phyloP scores from a whole-genome alignment of 2,113 vertebrate species.

The Telmatochromis sp. region DNA sequence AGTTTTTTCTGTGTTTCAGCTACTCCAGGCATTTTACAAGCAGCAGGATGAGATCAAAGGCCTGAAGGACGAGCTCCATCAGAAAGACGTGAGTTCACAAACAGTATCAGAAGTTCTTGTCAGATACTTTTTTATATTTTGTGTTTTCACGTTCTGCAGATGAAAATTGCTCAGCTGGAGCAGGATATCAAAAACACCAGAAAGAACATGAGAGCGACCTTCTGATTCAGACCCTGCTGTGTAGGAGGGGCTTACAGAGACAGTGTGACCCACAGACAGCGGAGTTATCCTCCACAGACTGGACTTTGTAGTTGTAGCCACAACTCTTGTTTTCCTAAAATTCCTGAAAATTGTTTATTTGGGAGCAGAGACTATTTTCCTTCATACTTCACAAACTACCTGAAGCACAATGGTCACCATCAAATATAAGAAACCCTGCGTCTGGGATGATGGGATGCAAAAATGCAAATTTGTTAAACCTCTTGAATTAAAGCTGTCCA shows the following conservation, averaged over 20 bases:
- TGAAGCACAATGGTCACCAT: not conserved
- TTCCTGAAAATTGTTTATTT: not conserved
- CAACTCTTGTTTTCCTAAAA: not conserved
- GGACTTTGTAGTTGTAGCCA: not conserved
- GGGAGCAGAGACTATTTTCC: not conserved
- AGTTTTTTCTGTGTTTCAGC: slow-evolving; percentile 54
- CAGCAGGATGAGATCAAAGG: slow-evolving; percentile 85
- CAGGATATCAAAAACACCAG: slow-evolving; percentile 74
- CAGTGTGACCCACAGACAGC: not conserved
- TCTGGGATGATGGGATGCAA: not conserved
- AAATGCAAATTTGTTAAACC: not conserved
- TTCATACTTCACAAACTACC: not conserved
- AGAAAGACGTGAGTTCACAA: slow-evolving; percentile 62
- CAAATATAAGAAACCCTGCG: not conserved
- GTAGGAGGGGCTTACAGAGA: not conserved
- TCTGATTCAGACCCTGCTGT: slow-evolving; percentile 18
- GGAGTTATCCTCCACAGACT: not conserved
- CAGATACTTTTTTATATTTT: not conserved
- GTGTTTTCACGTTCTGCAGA: slow-evolving; percentile 1
- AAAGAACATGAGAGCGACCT: slow-evolving; percentile 21
- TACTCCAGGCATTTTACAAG: slow-evolving; percentile 81
- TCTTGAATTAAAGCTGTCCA: not conserved
- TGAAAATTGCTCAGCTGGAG: slow-evolving; percentile 77
- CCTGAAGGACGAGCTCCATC: slow-evolving; percentile 74
- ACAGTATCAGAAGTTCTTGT: not conserved